Evolutionary conservation across 64 coral and sea anemone species (phyloP).

Genomic region (Dendronephthya gigantea): DNA sequence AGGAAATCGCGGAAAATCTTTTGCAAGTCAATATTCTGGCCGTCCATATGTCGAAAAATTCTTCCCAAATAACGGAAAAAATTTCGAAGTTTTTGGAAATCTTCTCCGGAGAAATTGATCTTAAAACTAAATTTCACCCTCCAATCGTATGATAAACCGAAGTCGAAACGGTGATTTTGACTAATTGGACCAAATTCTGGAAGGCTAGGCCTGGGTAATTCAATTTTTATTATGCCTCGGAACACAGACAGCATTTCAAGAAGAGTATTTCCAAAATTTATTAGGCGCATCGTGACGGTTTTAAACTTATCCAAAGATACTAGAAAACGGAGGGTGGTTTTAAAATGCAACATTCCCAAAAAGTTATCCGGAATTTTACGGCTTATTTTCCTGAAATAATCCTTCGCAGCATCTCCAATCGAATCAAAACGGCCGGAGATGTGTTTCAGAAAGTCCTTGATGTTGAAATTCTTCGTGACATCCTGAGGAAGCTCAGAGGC

Average conservation of each 20-base stretch:
- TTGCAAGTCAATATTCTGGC: conserved; percentile 49
- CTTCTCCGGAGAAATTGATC: conserved; percentile 45
- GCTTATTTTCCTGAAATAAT: conserved; percentile 58
- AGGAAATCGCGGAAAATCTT: conserved; percentile 42
- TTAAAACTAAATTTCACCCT: conserved; percentile 53
- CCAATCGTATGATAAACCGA: conserved; percentile 82
- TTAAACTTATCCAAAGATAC: conserved; percentile 54
- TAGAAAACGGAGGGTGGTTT: conserved; percentile 45
- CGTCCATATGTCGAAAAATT: conserved; percentile 50
- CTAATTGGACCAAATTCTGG: conserved; percentile 19
- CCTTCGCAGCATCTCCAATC: neutral
- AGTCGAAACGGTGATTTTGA: conserved; percentile 29
- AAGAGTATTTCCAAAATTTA: conserved; percentile 57
- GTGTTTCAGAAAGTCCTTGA: conserved; percentile 49
- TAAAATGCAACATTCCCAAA: conserved; percentile 61
- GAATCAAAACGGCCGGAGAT: neutral
- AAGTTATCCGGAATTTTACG: conserved; percentile 52
- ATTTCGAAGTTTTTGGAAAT: conserved; percentile 43
- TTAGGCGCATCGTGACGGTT: conserved; percentile 34
- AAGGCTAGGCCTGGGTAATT: conserved; percentile 34
- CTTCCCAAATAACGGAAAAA: conserved; percentile 33
- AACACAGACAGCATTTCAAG: conserved; percentile 59
- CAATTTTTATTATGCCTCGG: conserved; percentile 38
- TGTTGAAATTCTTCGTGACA: conserved; percentile 46
- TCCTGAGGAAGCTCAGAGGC: conserved; percentile 50